Base-by-base conservation (phyloP, 2,888 invertebrate species). In the Pseudococcus longispinus region DNA sequence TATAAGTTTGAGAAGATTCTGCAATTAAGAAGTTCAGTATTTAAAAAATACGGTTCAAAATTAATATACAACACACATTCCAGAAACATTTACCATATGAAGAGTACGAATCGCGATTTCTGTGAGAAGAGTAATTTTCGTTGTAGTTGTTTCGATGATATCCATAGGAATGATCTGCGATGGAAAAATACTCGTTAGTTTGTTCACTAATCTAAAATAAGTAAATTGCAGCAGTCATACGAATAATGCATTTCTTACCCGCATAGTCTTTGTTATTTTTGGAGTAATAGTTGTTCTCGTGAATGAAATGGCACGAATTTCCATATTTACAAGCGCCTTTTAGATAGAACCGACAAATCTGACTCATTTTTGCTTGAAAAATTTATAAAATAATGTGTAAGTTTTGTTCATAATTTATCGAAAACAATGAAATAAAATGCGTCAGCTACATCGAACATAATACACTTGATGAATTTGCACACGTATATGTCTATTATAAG, bases 321-420 rank as follows among this genome's bases (percentile, higher is more conserved):
- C 85, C 85, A 26, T 77, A 85, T 20, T 77, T 74, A 46, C 85
- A 85, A 5, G 70, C 13, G n/a, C 85, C 85, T 85, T 44, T 60
- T 2, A 74, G n/a, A 29, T 85, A 85, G 29, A 23, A 85, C 42
- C 65, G 32, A 85, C 85, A 85, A 85, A 85, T 42, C 26, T 70
- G 70, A 77, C 85, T 85, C 85, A 85, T 85, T 29, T 42, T 80
- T n/a, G 11, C 13, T 65, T 8, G 1, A 2, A 70, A 23, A 70
- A n/a, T 29, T 29, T 32, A 15, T 1, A 29, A 70, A 29, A 29
- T 18, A 70, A 3, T 55, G 2, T 13, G n/a, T 8, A 55, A n/a
- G 0, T n/a, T 55, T 55, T 15, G n/a, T 55, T 60, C 60, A 23
- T 23, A 32, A 74, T 5, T 74, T 26, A 0, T 18, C 0, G 18